Evolutionary conservation across 2,888 invertebrate genomes (phyloP).

Genomic region (Volucella zonaria): DNA sequence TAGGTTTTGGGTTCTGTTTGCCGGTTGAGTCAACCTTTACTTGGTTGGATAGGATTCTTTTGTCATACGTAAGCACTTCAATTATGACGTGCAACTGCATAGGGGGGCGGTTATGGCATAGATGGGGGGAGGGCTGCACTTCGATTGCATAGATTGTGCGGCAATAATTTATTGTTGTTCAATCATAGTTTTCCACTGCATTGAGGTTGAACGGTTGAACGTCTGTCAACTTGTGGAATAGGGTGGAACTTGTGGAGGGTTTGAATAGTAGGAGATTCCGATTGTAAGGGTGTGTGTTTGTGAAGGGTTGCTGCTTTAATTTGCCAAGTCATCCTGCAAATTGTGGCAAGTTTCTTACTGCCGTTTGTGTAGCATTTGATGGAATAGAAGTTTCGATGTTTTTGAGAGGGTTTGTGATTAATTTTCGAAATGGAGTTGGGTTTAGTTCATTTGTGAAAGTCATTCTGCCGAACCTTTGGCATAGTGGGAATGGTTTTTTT

Average conservation of each 20-base stretch:
- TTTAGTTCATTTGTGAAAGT: constrained; percentile 26
- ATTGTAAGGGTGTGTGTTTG: too few species aligned
- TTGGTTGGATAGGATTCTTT: constrained; percentile 28
- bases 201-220: constrained; percentile 11
- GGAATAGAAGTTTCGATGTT: neutral
- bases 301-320: constrained; percentile 20
- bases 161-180: constrained; percentile 57
- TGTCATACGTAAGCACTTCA: constrained; percentile 46
- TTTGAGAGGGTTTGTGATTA: constrained; percentile 8
- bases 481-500: too few species aligned
- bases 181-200: constrained; percentile 63
- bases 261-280: too few species aligned
- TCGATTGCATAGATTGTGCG: constrained; percentile 52
- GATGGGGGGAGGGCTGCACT: neutral
- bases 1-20: constrained; percentile 27
- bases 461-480: neutral
- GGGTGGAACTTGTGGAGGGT: neutral
- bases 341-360: constrained; percentile 18
- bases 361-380: neutral
- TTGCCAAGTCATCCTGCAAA: constrained; percentile 49
- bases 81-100: constrained; percentile 53
- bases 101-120: neutral
- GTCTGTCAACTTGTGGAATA: neutral
- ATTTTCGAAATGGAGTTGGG: constrained; percentile 8
- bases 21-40: constrained; percentile 41